Conservation (phyloP, 2,797 vertebrate genomes). For the Lutjanus campechanus region DNA sequence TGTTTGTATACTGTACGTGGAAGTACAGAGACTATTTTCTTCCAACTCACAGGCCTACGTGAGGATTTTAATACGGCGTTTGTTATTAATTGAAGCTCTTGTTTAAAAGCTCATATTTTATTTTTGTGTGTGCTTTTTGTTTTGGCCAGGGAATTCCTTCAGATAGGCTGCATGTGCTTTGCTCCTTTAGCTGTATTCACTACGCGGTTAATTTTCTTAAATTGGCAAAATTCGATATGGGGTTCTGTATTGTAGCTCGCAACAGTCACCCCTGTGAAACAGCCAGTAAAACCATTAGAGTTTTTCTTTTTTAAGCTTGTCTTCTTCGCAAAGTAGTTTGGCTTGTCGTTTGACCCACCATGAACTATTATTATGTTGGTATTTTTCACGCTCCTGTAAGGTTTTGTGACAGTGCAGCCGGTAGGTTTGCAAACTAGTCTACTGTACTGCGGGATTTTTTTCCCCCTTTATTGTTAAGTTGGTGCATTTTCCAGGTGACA, state of each 20-base stretch:
- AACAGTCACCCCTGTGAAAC: conserved; percentile 48
- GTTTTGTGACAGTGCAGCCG: conserved; percentile 43
- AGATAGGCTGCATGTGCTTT: conserved; percentile 61
- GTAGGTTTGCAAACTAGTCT: conserved; percentile 31
- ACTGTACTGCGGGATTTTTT: conserved; percentile 42
- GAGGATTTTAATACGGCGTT: conserved; percentile 62
- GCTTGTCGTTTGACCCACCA: conserved; percentile 44
- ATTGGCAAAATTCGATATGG: conserved; percentile 55
- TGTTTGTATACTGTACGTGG: conserved; percentile 82
- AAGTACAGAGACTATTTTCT: conserved; percentile 76
- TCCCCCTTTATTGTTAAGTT: conserved; percentile 29
- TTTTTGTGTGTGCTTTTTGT: conserved; percentile 30
- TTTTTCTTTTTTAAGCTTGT: background rate
- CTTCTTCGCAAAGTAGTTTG: conserved; percentile 51
- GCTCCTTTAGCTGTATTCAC: conserved; percentile 16
- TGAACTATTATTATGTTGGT: conserved; percentile 57
- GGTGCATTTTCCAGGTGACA: conserved; percentile 59
- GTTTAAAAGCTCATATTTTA: background rate
- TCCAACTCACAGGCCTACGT: conserved; percentile 59
- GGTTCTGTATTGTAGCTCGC: conserved; percentile 41
- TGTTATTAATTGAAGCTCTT: conserved; percentile 34
- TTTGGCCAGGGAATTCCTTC: conserved; percentile 71
- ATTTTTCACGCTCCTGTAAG: conserved; percentile 44
- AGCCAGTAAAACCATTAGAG: conserved; percentile 55
- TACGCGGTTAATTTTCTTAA: conserved; percentile 27